Conservation (phyloP, 2,888 invertebrate genomes). For the Sepiola atlantica region DNA sequence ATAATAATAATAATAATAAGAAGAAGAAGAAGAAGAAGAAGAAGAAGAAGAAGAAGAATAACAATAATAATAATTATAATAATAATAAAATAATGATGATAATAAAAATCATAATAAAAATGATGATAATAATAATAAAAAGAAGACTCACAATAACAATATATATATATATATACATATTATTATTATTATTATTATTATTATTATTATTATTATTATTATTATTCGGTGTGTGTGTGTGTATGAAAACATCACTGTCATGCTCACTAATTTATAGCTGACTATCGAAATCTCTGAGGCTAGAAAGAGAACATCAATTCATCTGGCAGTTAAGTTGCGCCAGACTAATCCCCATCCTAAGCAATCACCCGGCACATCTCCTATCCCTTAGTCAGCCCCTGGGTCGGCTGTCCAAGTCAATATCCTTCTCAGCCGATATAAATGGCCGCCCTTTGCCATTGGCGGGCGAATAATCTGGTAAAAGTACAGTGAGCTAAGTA, state of each 20-base stretch:
- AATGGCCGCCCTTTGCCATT: conserved; percentile 21
- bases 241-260: background rate
- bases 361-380: background rate
- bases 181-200: no score
- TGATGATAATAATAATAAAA: no score
- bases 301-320: background rate
- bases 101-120: no score
- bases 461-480: background rate
- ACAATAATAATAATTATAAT: no score
- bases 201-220: no score
- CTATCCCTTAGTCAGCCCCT: background rate
- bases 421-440: background rate
- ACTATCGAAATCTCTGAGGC: background rate
- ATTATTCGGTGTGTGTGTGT: background rate
- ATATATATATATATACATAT: no score
- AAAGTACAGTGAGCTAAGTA: background rate
- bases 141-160: no score
- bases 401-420: conserved; percentile 32
- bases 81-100: no score
- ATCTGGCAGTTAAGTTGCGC: background rate
- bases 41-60: no score
- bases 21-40: no score
- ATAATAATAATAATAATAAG: no score
- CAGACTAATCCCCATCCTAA: background rate
- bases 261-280: background rate